These are phyloP conservation scores for Epirrhoe tristata DNA, from an alignment of 2,888 invertebrate species.

Conservation along the genomic window DNA sequence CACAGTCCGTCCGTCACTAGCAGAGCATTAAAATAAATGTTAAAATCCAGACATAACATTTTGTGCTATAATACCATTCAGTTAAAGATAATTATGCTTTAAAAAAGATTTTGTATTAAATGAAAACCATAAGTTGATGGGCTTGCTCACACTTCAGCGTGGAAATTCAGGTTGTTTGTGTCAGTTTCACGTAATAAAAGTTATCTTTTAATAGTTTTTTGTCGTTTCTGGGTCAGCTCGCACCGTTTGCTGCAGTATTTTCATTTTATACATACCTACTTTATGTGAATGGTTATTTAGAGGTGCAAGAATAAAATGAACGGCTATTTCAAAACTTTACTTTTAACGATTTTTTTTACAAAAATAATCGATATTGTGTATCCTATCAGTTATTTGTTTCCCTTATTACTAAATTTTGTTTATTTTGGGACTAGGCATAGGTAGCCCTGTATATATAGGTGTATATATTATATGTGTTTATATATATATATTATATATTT, in stretches of 20 bases:
- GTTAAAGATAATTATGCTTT: slow-evolving; percentile 14
- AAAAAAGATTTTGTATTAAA: slow-evolving; percentile 15
- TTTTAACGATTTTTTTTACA: too few relatives aligned
- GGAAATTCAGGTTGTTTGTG: slow-evolving; percentile 27
- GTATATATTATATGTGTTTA: too few relatives aligned
- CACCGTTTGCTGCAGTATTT: slow-evolving; percentile 13
- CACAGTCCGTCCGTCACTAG: slow-evolving; percentile 54
- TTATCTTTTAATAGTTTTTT: slow-evolving; percentile 22
- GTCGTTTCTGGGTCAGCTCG: slow-evolving; percentile 22
- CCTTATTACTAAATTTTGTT: too few relatives aligned
- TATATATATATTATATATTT: too few relatives aligned
- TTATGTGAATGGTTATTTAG: not conserved
- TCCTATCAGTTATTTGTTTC: too few relatives aligned
- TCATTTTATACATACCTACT: not conserved
- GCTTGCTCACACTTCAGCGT: slow-evolving; percentile 32
- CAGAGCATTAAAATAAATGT: slow-evolving; percentile 53
- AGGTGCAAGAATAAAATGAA: too few relatives aligned
- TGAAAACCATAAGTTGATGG: slow-evolving; percentile 33
- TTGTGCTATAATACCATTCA: slow-evolving; percentile 27
- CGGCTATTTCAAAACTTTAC: too few relatives aligned
- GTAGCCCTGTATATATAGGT: too few relatives aligned
- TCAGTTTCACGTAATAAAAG: slow-evolving; percentile 31
- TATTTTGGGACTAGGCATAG: too few relatives aligned
- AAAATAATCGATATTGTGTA: too few relatives aligned
- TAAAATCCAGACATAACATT: slow-evolving; percentile 28